Conservation (phyloP, 2,888 invertebrate species). For the Lochmaea crataegi region DNA sequence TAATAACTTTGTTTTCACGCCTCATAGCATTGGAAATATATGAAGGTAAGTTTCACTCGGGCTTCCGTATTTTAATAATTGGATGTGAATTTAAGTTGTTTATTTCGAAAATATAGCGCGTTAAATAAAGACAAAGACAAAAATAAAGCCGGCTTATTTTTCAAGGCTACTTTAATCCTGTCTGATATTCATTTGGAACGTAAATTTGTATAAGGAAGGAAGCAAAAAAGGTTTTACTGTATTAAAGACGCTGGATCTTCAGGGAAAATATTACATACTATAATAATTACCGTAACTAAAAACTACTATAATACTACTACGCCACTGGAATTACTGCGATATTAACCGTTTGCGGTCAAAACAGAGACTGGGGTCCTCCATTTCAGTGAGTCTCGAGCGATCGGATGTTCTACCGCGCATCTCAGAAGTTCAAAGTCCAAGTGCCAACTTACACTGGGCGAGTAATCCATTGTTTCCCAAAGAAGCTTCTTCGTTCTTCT, state of each 20-base stretch:
- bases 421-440: too few species aligned
- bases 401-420: too few species aligned
- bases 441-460: too few species aligned
- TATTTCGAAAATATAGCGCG: not conserved
- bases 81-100: not conserved
- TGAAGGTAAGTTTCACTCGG: constrained; percentile 74
- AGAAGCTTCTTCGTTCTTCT: too few species aligned
- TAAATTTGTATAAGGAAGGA: not conserved
- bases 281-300: too few species aligned
- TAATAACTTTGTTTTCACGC: constrained; percentile 63
- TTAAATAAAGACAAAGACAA: not conserved
- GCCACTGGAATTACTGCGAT: too few species aligned
- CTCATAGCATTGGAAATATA: constrained; percentile 82
- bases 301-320: too few species aligned
- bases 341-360: too few species aligned
- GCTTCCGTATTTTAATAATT: constrained; percentile 1
- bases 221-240: not conserved
- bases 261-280: too few species aligned
- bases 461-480: too few species aligned
- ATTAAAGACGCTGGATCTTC: not conserved
- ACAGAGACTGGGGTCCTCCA: too few species aligned
- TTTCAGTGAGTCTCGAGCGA: too few species aligned
- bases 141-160: not conserved
- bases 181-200: not conserved
- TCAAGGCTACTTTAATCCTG: not conserved